These are phyloP conservation scores for Varanus komodoensis DNA, from an alignment of 2,113 vertebrate species.

Conservation along the genomic window DNA sequence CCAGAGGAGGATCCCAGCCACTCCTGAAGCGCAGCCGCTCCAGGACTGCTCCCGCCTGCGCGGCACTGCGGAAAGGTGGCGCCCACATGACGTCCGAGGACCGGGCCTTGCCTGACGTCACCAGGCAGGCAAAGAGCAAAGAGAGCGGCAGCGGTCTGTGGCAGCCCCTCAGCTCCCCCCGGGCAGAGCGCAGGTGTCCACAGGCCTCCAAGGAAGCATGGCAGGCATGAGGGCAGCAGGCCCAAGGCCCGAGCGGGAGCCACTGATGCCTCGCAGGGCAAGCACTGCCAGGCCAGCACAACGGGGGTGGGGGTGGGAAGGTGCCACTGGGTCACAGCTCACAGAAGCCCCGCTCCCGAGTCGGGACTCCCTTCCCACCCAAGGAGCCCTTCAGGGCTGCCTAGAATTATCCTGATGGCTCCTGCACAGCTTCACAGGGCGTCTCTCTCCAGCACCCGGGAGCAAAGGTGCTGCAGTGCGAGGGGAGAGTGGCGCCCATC, in stretches of 20 bases:
- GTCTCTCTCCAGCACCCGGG: background rate
- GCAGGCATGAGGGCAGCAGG: background rate
- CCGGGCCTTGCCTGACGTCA: background rate
- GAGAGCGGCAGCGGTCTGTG: background rate
- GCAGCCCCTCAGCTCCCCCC: background rate
- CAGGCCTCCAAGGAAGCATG: background rate
- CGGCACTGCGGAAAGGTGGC: background rate
- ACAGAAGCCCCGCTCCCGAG: background rate
- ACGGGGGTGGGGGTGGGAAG: background rate
- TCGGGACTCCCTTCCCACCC: background rate
- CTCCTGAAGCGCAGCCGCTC: background rate
- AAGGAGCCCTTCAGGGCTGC: background rate
- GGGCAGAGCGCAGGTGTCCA: background rate
- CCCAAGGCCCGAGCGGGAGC: background rate
- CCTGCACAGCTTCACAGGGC: background rate
- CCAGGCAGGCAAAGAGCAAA: background rate
- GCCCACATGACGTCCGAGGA: background rate
- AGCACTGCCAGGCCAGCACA: background rate
- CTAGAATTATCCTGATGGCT: background rate
- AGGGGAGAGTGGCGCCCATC: background rate
- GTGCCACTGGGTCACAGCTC: too few species aligned
- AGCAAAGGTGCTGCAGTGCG: background rate
- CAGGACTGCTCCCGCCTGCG: background rate
- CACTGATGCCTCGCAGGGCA: background rate
- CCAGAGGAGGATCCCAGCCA: too few species aligned